These are phyloP conservation scores for Sinotaia quadrata DNA, from an alignment of 2,888 invertebrate genomes.

Conservation along the genomic window DNA sequence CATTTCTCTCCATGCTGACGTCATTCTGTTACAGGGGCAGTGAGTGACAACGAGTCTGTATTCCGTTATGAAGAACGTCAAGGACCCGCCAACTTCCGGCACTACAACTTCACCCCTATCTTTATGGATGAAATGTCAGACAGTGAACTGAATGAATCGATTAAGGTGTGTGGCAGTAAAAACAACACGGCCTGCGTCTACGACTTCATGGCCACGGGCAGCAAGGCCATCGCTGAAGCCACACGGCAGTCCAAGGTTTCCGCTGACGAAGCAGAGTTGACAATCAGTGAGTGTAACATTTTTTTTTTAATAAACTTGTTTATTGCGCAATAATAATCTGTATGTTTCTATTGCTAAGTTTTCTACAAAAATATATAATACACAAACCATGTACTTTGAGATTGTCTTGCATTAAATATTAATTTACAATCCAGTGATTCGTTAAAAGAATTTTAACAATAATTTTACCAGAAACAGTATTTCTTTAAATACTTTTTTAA, in stretches of 20 bases:
- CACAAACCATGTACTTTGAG: no score
- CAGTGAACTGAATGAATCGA: constrained; percentile 17
- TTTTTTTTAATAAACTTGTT: no score
- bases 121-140: constrained; percentile 38
- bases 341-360: no score
- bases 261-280: neutral
- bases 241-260: constrained; percentile 15
- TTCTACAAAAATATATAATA: no score
- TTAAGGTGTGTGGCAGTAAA: constrained; percentile 34
- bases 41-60: constrained; percentile 25
- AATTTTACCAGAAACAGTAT: no score
- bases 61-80: constrained; percentile 33
- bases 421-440: no score
- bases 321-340: no score
- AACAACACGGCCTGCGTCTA: constrained; percentile 41
- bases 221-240: constrained; percentile 28
- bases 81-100: constrained; percentile 21
- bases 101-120: constrained; percentile 33
- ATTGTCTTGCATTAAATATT: no score
- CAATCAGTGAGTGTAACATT: neutral
- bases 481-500: no score
- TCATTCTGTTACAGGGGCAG: constrained; percentile 41
- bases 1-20: no score
- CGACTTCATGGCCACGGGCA: constrained; percentile 41
- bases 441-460: no score